Evolutionary conservation across 2,113 vertebrate genomes (phyloP), one percentile per base, ranked within the genome.

Genomic region (Oncorhynchus kisutch): DNA sequence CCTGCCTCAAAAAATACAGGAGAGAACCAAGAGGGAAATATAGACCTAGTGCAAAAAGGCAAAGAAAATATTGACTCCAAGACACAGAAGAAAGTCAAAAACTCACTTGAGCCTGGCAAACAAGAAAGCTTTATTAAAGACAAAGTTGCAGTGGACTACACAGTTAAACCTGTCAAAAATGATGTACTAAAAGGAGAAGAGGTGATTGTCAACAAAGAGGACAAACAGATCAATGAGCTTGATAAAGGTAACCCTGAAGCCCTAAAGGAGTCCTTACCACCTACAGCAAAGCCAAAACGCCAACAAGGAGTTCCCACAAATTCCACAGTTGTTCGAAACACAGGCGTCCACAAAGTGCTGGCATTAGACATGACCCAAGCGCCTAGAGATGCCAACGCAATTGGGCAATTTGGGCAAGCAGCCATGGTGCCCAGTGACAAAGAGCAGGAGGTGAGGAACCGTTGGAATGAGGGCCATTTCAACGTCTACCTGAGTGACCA

Each of bases 391-490:
- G 82, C 88, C 0, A 82, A 49, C 0, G 97, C 97, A 0, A 85
- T 95, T 0, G 98, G 98, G 7, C 98, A 99, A 88, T 99, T 95
- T 74, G 98, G 98, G 60, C 94, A 91, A 1, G 87, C 95, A 0
- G 93, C 92, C 0, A 27, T 84, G 0, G 93, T 96, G 49, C 92
- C 93, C 0, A 87, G 22, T 0, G 91, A 91, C 0, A 94, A 96
- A 71, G 88, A 96, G 60, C 80, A 85, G 12, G 94, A 96, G 77
- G 94, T 95, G 59, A 93, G 89, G 73, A 93, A 85, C 14, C 91
- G 96, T 60, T 99, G 98, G 98, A 93, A 94, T 1, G 98, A 99
- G 88, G 98, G 98, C 11, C 92, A 96, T 75, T 99, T 99, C 73
- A 99, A 99, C 0, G 98, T 99, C 84, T 97, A 95, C 88, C 93